These are phyloP conservation scores for Typhlomys cinereus DNA, from an alignment of 2,113 vertebrate species.

Conservation along the genomic window DNA sequence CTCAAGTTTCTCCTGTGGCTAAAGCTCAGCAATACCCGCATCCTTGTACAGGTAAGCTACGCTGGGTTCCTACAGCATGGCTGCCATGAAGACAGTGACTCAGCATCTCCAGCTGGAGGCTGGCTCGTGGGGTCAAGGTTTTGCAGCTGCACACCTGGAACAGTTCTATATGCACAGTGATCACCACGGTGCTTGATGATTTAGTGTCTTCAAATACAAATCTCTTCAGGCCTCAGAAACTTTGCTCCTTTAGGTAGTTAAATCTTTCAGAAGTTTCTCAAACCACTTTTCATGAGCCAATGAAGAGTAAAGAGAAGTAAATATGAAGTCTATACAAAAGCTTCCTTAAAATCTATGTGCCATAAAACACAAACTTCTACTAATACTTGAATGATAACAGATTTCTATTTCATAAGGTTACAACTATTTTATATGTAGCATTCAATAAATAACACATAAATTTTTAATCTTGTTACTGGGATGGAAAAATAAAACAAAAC, in stretches of 20 bases:
- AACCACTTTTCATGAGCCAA: constrained; percentile 67
- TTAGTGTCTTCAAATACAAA: constrained; percentile 96
- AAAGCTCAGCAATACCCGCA: no score
- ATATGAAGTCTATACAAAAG: constrained; percentile 82
- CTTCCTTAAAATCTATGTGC: constrained; percentile 80
- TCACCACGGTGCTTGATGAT: constrained; percentile 95
- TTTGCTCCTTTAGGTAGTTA: constrained; percentile 95
- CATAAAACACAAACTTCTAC: constrained; percentile 85
- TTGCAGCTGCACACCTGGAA: constrained; percentile 96
- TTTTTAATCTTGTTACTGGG: no score
- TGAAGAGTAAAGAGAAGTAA: constrained; percentile 73
- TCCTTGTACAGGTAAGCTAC: no score
- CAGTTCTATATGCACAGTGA: constrained; percentile 98
- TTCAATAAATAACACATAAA: constrained; percentile 77
- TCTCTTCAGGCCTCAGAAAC: constrained; percentile 95
- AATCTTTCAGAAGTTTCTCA: constrained; percentile 77
- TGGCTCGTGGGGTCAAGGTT: constrained; percentile 84
- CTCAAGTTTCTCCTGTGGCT: no score
- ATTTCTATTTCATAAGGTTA: constrained; percentile 82
- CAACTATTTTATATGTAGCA: constrained; percentile 83
- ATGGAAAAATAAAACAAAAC: no score
- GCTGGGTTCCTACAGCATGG: no score
- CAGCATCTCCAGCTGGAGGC: neutral
- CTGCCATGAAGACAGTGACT: neutral
- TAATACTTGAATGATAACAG: constrained; percentile 82